A percentile compares a stretch with the other conserved stretches of the same genome.
phyloP scores from a whole-genome alignment of 2,113 vertebrate genomes.

The Macroglossus sobrinus region DNA sequence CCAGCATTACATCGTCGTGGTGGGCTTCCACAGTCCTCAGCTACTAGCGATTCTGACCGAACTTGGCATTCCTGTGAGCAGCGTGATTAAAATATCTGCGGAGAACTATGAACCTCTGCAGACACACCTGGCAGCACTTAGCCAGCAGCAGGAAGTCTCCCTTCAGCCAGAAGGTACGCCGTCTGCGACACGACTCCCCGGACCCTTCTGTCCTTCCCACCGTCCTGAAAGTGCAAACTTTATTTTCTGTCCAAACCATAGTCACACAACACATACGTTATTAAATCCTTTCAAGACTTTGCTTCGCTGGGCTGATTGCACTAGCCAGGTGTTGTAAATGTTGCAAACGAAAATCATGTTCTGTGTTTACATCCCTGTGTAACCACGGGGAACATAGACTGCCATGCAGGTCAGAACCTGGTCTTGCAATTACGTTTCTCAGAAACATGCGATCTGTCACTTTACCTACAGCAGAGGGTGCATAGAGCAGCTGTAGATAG shows the following conservation, averaged over 20 bases:
- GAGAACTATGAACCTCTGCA: constrained; percentile 78
- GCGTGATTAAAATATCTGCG: constrained; percentile 88
- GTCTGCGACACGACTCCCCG: neutral
- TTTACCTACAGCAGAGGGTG: neutral
- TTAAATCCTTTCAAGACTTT: constrained; percentile 42
- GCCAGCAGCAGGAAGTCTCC: constrained; percentile 48
- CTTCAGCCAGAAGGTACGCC: constrained; percentile 79
- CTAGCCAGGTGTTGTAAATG: constrained; percentile 57
- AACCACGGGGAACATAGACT: neutral
- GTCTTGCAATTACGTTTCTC: constrained; percentile 1
- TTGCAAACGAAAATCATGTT: constrained; percentile 51
- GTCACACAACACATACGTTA: neutral
- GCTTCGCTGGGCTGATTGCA: constrained; percentile 29
- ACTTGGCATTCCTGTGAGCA: constrained; percentile 87
- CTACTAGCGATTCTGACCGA: constrained; percentile 85
- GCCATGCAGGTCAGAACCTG: neutral
- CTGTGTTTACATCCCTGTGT: neutral
- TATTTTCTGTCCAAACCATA: neutral
- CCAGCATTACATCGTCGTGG: constrained; percentile 91
- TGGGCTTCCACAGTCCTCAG: constrained; percentile 88
- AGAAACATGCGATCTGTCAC: neutral
- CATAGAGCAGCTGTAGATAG: neutral
- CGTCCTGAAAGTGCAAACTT: neutral
- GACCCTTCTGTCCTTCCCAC: neutral
- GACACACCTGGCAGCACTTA: constrained; percentile 70